These are phyloP conservation scores for Enteromius argenteus DNA, from an alignment of 2,797 vertebrate genomes.

Conservation along the genomic window DNA sequence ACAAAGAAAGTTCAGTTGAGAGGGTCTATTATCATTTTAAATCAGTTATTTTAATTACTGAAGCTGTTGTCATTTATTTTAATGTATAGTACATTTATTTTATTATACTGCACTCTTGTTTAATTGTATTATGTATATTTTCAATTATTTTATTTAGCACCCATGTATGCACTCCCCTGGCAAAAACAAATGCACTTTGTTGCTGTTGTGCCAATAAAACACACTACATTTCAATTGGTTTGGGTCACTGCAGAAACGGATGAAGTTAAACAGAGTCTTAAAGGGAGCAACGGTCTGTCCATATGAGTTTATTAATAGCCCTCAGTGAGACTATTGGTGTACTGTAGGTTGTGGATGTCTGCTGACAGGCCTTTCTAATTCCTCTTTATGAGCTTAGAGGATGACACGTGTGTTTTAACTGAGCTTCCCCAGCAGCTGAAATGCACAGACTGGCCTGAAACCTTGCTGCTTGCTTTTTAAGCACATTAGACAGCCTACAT, in stretches of 20 bases:
- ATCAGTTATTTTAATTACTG: background rate
- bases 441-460: background rate
- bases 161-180: background rate
- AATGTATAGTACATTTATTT: background rate
- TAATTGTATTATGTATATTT: background rate
- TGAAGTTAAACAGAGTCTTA: slow-evolving; percentile 61
- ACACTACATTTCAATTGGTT: background rate
- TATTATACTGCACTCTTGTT: background rate
- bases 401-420: slow-evolving; percentile 53
- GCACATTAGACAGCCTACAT: background rate
- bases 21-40: background rate
- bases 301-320: slow-evolving; percentile 68
- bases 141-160: background rate
- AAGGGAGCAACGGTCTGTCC: slow-evolving; percentile 8
- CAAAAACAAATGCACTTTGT: background rate
- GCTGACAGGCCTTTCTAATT: slow-evolving; percentile 62
- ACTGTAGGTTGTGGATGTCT: slow-evolving; percentile 56
- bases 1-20: slow-evolving; percentile 9
- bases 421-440: slow-evolving; percentile 35
- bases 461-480: background rate
- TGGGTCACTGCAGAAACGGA: background rate
- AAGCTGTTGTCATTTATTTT: background rate
- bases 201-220: background rate
- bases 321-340: slow-evolving; percentile 18
- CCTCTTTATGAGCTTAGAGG: slow-evolving; percentile 72